phyloP scores from a whole-genome alignment of 2,888 invertebrate species.

The Conus canariensis region DNA sequence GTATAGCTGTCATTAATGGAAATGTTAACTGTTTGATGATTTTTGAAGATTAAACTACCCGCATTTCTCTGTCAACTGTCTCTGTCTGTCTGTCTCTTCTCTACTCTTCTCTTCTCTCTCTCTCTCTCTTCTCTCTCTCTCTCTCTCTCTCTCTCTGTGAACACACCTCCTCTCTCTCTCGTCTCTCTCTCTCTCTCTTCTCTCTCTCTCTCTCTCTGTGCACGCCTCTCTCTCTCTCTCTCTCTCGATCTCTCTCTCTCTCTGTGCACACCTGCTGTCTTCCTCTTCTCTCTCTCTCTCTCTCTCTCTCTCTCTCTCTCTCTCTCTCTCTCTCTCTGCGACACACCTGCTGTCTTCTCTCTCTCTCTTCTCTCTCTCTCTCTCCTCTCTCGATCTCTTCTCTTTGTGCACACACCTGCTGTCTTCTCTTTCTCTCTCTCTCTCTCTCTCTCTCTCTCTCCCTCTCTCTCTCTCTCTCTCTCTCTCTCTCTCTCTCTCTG shows the following conservation, averaged over 20 bases:
- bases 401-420: too few species aligned
- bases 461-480: background rate
- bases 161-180: too few species aligned
- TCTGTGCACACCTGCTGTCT: background rate
- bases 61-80: too few species aligned
- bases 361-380: conserved; percentile 14
- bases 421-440: conserved; percentile 4
- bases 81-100: too few species aligned
- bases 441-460: conserved; percentile 19
- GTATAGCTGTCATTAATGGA: too few species aligned
- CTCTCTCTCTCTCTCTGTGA: too few species aligned
- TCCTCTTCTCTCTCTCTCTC: background rate
- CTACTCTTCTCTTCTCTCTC: too few species aligned
- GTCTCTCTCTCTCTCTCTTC: too few species aligned
- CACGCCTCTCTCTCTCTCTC: background rate
- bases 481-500: background rate
- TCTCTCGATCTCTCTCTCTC: conserved; percentile 1
- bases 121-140: too few species aligned
- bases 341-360: background rate
- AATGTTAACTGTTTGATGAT: too few species aligned
- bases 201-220: too few species aligned
- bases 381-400: background rate
- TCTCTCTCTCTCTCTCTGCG: background rate
- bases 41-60: too few species aligned
- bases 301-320: conserved; percentile 11